Base-by-base conservation (phyloP, 2,797 vertebrate genomes). In the Pangasius krempfi region DNA sequence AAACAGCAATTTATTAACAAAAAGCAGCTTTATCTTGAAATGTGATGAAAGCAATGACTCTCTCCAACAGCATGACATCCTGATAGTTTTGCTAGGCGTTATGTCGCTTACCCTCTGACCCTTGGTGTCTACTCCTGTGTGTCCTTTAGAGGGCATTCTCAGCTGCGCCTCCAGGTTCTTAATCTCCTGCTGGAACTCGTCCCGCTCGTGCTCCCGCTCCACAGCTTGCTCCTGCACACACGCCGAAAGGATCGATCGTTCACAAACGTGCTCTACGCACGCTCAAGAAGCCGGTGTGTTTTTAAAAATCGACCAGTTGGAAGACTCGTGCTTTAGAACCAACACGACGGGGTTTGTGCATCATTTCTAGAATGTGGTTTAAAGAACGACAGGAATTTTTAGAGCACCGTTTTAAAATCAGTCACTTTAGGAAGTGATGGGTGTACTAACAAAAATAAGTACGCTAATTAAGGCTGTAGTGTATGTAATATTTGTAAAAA, bases 131-230 rank as follows among this genome's bases (percentile, higher is more conserved):
- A 90, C 89, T 90, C 91, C 84, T 86, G 93, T 22, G 68, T 95
- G 94, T 0, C 52, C 92, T 91, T 95, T 96, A 91, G 91, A 8
- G 0, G 94, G 92, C 84, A 95, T 94, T 89, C 93, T 97, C 80
- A 99, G 95, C 90, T 96, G 96, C 50, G 93, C 95, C 94, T 99
- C 98, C 84, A 99, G 92, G 75, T 96, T 96, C 87, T 92, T 92
- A 91, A 99, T 99, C 94, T 99, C 99, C 92, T 97, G 97, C 94
- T 99, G 98, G 92, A 99, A 99, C 92, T 99, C 99, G 86, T 99
- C 99, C 0, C 99, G 95, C 79, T 99, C 99, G 0, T 99, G 98
- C 91, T 99, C 99, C n/a, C 98, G 94, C 92, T 99, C 98, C 14
- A 97, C 93, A 0, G 98, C 97, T 93, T 99, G 98, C 87, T 98